Base-by-base conservation (phyloP, 2,797 vertebrate species). In the Phrynocephalus vlangalii region DNA sequence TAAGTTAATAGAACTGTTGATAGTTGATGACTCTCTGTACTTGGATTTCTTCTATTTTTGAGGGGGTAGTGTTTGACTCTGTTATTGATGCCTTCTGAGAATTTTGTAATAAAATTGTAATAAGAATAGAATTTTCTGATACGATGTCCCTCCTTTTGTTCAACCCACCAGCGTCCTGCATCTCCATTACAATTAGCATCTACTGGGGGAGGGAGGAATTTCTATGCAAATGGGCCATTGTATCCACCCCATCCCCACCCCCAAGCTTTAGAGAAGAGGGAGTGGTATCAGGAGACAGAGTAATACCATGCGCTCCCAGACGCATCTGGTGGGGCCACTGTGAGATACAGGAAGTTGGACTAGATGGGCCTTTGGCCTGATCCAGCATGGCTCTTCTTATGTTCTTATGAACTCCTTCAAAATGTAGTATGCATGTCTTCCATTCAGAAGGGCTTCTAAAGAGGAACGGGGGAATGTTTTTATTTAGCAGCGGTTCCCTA, bases 91-190 rank as follows among this genome's bases (percentile, higher is more conserved):
- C 3, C 13, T 91, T 90, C 84, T 38, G 52, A 83, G 73, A 52
- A 56, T 89, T 88, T 89, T 83, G 11, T 88, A 88, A 91, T 9
- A 92, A 95, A 91, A 89, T 88, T 83, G 11, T 88, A 88, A 91
- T 9, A 92, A 95, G 91, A 89, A 93, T 87, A 91, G n/a, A 73
- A 80, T 79, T 87, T 86, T 33, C 84, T 0, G 18, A 24, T 68
- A 4, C 0, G 18, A 2, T 4, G 81, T 13, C 89, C 91, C 28
- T 11, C 1, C 22, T 80, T 16, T 20, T 60, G 76, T 50, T 82
- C 33, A 81, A 38, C 3, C 26, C 9, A 24, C n/a, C n/a, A 33
- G 4, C 67, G 10, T 44, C 24, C 1, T 30, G 13, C 9, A 28
- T 60, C 16, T 68, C 79, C 33, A 44, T 60, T 82, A 50, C 67